A percentile compares a stretch with the other conserved stretches of the same genome.
Conservation (phyloP, 2,888 invertebrate genomes). For the Craniophora ligustri region DNA sequence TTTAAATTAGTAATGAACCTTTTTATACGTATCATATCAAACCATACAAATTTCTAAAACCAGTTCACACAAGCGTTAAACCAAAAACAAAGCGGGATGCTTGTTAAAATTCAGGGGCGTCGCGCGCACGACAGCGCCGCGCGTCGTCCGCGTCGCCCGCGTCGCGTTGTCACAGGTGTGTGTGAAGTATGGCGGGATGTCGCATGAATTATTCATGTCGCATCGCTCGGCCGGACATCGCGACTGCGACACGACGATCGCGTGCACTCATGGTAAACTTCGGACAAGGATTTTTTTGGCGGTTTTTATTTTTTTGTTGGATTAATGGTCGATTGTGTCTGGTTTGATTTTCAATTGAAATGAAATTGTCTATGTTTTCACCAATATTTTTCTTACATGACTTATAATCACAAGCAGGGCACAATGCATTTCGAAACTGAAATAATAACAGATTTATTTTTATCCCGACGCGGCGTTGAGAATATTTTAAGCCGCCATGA, state of each 20-base stretch:
- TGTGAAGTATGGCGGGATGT: conserved; percentile 22
- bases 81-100: conserved; percentile 1
- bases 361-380: not conserved
- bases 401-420: no score
- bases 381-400: no score
- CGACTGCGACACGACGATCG: conserved; percentile 16
- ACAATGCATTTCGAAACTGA: no score
- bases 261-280: conserved; percentile 14
- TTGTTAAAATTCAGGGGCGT: conserved; percentile 35
- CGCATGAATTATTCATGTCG: conserved; percentile 46
- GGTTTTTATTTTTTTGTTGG: not conserved
- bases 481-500: no score
- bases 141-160: no score
- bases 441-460: no score
- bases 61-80: not conserved
- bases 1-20: no score
- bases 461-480: no score
- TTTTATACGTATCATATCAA: no score
- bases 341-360: not conserved
- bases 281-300: conserved; percentile 1
- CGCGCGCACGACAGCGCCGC: conserved; percentile 9
- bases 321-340: not conserved
- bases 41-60: not conserved
- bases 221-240: conserved; percentile 31
- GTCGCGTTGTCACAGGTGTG: conserved; percentile 44